Evolutionary conservation across 2,888 invertebrate genomes (phyloP).

Genomic region (Mellilla xanthometata): DNA sequence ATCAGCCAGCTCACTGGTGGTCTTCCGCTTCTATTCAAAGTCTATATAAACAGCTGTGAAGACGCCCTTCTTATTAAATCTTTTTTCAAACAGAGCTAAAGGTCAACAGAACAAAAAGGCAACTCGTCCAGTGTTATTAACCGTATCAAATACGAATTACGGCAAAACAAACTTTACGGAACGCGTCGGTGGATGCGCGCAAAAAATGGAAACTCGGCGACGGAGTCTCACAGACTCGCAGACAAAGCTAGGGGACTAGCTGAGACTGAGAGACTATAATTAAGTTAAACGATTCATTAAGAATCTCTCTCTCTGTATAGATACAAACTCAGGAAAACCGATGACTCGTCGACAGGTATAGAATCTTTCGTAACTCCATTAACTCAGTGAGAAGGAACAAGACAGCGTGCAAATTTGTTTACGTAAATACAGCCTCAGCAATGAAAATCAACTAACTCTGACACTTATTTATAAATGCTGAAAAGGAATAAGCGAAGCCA

Average conservation of each 20-base stretch:
- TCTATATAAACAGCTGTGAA: not conserved
- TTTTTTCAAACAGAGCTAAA: constrained; percentile 19
- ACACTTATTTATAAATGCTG: no score
- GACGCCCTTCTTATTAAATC: constrained; percentile 12
- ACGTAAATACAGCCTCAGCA: no score
- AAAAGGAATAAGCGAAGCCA: not conserved
- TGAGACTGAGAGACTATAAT: no score
- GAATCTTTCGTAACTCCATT: no score
- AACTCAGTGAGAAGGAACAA: no score
- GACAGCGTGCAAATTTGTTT: no score
- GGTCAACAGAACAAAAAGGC: constrained; percentile 28
- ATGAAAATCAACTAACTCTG: no score
- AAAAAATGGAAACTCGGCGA: constrained; percentile 6
- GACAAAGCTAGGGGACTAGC: constrained; percentile 6
- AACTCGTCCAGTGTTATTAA: constrained; percentile 16
- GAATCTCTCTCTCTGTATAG: constrained; percentile 1
- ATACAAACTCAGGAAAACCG: not conserved
- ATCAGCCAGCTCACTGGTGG: no score
- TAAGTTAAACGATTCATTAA: not conserved
- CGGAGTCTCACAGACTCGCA: not conserved
- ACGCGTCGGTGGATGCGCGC: constrained; percentile 20
- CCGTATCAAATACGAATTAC: constrained; percentile 21
- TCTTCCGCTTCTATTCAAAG: not conserved
- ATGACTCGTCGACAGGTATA: not conserved
- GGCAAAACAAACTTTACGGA: constrained; percentile 22